Percentiles rank a stretch among this genome's conserved stretches.
Conservation (phyloP, 2,888 invertebrate genomes). For the Troilus luridus region DNA sequence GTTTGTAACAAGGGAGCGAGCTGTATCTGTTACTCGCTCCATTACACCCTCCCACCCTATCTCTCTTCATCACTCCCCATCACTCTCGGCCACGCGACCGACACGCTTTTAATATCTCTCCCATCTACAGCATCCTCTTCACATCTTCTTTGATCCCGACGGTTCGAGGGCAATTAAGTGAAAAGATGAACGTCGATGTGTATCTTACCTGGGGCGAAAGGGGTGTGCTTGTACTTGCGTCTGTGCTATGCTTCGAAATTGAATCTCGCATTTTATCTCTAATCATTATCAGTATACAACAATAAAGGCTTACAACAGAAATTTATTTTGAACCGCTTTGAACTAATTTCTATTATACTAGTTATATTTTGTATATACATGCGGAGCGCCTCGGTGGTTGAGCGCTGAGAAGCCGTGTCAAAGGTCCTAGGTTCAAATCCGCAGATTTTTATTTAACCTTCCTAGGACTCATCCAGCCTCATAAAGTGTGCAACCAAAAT, state of each 20-base stretch:
- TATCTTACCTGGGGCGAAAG: background rate
- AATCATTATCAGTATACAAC: too few relatives aligned
- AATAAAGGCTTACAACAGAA: too few relatives aligned
- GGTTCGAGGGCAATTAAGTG: background rate
- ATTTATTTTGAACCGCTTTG: too few relatives aligned
- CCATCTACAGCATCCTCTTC: background rate
- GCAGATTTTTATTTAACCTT: too few relatives aligned
- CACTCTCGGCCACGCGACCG: background rate
- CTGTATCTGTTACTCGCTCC: background rate
- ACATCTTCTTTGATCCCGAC: background rate
- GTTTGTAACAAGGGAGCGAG: background rate
- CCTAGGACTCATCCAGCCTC: too few relatives aligned
- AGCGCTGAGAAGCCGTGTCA: too few relatives aligned
- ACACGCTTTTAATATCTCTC: conserved; percentile 29
- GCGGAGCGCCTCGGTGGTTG: too few relatives aligned
- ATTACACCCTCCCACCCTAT: background rate
- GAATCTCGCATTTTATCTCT: too few relatives aligned
- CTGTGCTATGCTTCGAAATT: background rate
- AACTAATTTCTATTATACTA: too few relatives aligned
- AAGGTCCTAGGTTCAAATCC: too few relatives aligned
- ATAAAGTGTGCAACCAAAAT: too few relatives aligned
- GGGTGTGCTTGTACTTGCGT: background rate
- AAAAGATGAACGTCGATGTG: background rate
- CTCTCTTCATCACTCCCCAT: background rate
- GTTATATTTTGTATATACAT: too few relatives aligned